These are phyloP conservation scores for Poeciliopsis retropinna DNA, from an alignment of 2,113 vertebrate species.

Conservation along the genomic window DNA sequence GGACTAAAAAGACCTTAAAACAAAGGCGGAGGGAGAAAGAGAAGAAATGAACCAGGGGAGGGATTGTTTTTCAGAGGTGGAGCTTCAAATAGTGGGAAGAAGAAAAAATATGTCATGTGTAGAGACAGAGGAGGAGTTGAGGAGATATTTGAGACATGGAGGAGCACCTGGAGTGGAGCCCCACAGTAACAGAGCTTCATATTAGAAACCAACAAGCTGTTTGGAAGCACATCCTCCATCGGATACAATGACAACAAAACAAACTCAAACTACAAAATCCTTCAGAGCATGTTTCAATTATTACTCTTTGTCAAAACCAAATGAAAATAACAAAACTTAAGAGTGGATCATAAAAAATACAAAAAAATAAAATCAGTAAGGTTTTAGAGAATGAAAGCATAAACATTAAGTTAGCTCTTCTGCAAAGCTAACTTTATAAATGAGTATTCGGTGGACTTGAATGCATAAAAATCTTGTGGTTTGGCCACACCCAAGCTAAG, in stretches of 20 bases:
- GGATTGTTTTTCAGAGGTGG: background rate
- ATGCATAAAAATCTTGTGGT: conserved; percentile 10
- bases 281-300: background rate
- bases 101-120: background rate
- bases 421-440: background rate
- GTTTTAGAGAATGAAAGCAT: too few relatives aligned
- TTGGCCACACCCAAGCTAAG: conserved; percentile 45
- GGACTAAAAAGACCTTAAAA: background rate
- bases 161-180: conserved; percentile 26
- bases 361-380: too few relatives aligned
- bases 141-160: conserved; percentile 16
- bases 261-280: background rate
- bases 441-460: background rate
- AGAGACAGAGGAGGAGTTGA: conserved; percentile 20
- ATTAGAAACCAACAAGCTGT: conserved; percentile 19
- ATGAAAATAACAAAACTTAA: background rate
- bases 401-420: background rate
- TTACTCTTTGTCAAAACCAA: background rate
- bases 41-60: background rate
- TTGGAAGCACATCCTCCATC: conserved; percentile 7
- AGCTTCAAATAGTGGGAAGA: background rate
- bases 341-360: too few relatives aligned
- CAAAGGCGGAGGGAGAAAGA: background rate
- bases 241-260: conserved; percentile 13
- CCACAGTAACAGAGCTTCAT: conserved; percentile 22